Evolutionary conservation across 64 coral and sea anemone genomes (phyloP).

Genomic region (Platygyra sinensis): DNA sequence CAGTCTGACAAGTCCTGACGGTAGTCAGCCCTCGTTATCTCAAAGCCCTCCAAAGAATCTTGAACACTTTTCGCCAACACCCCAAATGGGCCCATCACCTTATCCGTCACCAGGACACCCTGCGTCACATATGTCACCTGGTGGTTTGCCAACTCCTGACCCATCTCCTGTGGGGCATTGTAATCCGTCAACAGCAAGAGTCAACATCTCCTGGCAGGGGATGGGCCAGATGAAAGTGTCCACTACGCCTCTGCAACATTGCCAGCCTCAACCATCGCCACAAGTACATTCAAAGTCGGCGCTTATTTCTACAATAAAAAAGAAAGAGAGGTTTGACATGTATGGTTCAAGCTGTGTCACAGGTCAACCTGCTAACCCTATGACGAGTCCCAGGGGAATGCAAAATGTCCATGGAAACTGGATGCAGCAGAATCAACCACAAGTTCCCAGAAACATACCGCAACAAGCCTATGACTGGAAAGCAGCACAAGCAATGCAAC

Average conservation of each 20-base stretch:
- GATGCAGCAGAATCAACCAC: not conserved
- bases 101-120: slow-evolving; percentile 69
- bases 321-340: slow-evolving; percentile 61
- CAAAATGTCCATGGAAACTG: slow-evolving; percentile 38
- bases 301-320: slow-evolving; percentile 60
- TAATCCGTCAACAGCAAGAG: slow-evolving; percentile 68
- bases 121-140: slow-evolving; percentile 41
- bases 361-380: not conserved
- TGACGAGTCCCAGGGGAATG: slow-evolving; percentile 36
- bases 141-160: slow-evolving; percentile 80
- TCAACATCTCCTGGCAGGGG: slow-evolving; percentile 91
- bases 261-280: slow-evolving; percentile 2
- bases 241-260: slow-evolving; percentile 17
- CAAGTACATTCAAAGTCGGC: slow-evolving; percentile 6
- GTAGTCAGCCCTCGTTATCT: slow-evolving; percentile 49
- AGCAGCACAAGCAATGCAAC: slow-evolving; percentile 16
- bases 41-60: slow-evolving; percentile 73
- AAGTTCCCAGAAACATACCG: not conserved
- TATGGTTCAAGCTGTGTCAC: slow-evolving; percentile 60
- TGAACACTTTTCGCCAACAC: slow-evolving; percentile 66
- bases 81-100: slow-evolving; percentile 47
- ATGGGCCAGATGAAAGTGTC: slow-evolving; percentile 47
- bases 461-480: slow-evolving; percentile 24
- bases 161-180: slow-evolving; percentile 76
- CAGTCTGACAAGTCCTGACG: slow-evolving; percentile 66